A percentile compares a stretch with the other conserved stretches of the same genome.
Evolutionary conservation across 2,113 vertebrate genomes (phyloP).

Genomic region (Cercocebus atys): DNA sequence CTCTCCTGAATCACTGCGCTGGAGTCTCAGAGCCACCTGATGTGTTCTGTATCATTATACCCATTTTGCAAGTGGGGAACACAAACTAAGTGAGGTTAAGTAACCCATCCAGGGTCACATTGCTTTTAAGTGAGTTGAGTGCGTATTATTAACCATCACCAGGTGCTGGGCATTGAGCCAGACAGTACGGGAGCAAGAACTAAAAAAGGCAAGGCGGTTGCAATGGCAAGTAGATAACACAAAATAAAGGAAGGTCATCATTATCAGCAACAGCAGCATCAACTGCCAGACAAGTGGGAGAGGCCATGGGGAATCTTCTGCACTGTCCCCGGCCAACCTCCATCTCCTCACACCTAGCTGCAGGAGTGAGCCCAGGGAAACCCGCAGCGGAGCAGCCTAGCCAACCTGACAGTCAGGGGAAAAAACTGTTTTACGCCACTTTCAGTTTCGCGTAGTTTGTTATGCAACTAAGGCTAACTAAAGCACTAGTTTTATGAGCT

Average conservation of each 20-base stretch:
- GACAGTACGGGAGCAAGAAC: background rate
- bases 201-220: background rate
- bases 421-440: background rate
- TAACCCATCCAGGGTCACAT: background rate
- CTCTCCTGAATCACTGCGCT: fast-evolving
- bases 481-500: background rate
- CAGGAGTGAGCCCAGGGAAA: background rate
- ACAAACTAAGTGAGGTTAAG: background rate
- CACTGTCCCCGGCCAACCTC: too few species aligned
- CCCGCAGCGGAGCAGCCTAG: background rate
- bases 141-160: background rate
- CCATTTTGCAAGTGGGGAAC: background rate
- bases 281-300: background rate
- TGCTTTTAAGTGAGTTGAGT: background rate
- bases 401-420: background rate
- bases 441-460: background rate
- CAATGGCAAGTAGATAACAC: background rate
- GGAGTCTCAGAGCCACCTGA: background rate
- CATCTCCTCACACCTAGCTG: background rate
- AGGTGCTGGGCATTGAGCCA: background rate
- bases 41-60: background rate
- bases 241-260: background rate
- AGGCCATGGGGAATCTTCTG: background rate
- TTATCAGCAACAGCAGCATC: background rate
- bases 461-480: background rate